phyloP scores from a whole-genome alignment of 2,113 vertebrate species.

The Xyrauchen texanus region DNA sequence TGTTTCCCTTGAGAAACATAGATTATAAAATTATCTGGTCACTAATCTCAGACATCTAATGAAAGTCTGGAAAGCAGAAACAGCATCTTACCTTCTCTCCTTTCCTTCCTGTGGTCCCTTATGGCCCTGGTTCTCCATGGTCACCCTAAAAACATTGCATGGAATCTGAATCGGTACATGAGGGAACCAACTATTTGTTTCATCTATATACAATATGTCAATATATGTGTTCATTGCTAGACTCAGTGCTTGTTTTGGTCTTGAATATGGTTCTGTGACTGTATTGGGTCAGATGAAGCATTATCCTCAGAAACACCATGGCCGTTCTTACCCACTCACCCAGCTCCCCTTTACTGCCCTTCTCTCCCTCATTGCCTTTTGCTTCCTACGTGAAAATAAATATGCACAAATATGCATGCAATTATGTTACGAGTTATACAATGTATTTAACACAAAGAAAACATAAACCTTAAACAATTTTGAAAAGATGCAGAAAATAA shows the following conservation, averaged over 20 bases:
- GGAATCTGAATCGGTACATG: too few species aligned
- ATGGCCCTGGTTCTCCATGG: slow-evolving; percentile 68
- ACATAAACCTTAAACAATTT: too few species aligned
- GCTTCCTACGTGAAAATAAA: slow-evolving; percentile 62
- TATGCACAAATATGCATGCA: slow-evolving; percentile 1
- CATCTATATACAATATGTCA: too few species aligned
- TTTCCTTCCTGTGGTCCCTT: slow-evolving; percentile 66
- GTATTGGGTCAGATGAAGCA: not conserved
- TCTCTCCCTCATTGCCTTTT: slow-evolving; percentile 71
- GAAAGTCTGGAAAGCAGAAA: not conserved
- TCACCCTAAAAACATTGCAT: slow-evolving; percentile 67
- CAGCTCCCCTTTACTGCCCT: slow-evolving; percentile 73
- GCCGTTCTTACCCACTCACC: slow-evolving; percentile 79
- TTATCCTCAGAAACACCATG: slow-evolving; percentile 53
- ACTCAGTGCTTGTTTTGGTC: not conserved
- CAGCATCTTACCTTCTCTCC: slow-evolving; percentile 66
- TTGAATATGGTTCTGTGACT: not conserved
- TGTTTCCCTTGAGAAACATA: slow-evolving; percentile 66
- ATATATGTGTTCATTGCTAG: too few species aligned
- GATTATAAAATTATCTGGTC: not conserved
- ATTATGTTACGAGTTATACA: too few species aligned
- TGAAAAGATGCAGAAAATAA: too few species aligned
- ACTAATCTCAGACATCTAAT: not conserved
- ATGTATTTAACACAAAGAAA: too few species aligned
- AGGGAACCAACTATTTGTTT: too few species aligned